phyloP scores from a whole-genome alignment of 2,797 vertebrate species.

The Gadopsis bispinosus region DNA sequence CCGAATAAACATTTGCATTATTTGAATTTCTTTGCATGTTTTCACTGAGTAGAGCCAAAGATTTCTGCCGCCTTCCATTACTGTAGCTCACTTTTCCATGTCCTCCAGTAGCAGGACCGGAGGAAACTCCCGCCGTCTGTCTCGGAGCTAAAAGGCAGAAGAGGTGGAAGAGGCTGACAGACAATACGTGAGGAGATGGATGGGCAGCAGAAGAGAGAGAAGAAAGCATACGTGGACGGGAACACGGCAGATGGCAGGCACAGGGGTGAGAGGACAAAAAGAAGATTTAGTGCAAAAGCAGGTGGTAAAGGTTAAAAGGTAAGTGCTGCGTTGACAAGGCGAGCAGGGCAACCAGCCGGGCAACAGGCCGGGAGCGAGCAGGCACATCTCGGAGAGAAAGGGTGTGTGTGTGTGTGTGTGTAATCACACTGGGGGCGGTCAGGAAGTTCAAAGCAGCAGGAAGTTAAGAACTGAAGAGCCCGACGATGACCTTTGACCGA shows the following conservation, averaged over 20 bases:
- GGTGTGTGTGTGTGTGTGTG: slow-evolving; percentile 22
- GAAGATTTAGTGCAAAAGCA: slow-evolving; percentile 1
- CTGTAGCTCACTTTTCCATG: background rate
- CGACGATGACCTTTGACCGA: slow-evolving; percentile 58
- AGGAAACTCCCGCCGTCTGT: slow-evolving; percentile 46
- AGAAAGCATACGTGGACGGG: background rate
- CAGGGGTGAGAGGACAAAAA: background rate
- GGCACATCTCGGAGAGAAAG: too few relatives aligned
- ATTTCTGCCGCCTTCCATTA: too few relatives aligned
- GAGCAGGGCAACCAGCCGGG: background rate
- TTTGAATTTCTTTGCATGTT: too few relatives aligned
- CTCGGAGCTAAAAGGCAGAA: background rate
- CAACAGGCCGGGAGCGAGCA: too few relatives aligned
- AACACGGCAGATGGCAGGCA: background rate
- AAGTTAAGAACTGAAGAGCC: slow-evolving; percentile 36
- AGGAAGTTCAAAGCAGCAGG: slow-evolving; percentile 45
- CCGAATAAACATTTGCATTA: background rate
- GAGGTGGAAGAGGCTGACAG: background rate
- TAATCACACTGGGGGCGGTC: background rate
- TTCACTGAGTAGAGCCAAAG: too few relatives aligned
- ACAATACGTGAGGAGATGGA: background rate
- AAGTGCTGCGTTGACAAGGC: slow-evolving; percentile 16
- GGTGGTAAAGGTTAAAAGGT: background rate
- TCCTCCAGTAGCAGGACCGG: slow-evolving; percentile 34
- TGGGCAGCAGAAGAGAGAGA: background rate